Conservation (phyloP, 2,888 invertebrate species). For the Brachyopa scutellaris region DNA sequence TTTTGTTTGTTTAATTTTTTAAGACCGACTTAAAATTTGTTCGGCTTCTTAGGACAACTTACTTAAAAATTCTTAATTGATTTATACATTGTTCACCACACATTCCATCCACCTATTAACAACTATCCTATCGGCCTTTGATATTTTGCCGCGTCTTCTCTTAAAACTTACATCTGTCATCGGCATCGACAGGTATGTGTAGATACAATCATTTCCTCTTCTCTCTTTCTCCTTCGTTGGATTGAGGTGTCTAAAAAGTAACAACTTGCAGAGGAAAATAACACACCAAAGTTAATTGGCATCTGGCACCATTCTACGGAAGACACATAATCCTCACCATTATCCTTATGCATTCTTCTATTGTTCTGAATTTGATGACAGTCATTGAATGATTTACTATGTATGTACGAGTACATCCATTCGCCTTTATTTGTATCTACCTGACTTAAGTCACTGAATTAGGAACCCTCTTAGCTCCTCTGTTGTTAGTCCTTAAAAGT, state of each 20-base stretch:
- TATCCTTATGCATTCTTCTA: slow-evolving; percentile 6
- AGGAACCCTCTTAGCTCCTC: neutral
- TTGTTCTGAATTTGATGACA: slow-evolving; percentile 40
- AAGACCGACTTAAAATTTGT: neutral
- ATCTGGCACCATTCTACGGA: slow-evolving; percentile 42
- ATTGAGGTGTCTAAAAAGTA: neutral
- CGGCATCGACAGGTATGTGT: slow-evolving; percentile 17
- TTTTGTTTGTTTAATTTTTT: neutral
- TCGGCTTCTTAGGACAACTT: neutral
- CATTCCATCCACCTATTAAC: slow-evolving; percentile 13
- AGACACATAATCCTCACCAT: slow-evolving; percentile 5
- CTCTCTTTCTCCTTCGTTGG: neutral
- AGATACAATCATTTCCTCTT: neutral
- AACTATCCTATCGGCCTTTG: slow-evolving; percentile 13
- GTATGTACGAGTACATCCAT: neutral
- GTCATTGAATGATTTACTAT: slow-evolving; percentile 21
- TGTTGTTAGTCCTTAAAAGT: slow-evolving; percentile 8
- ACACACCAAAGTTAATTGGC: slow-evolving; percentile 31
- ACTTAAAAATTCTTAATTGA: neutral
- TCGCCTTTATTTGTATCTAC: slow-evolving; percentile 13
- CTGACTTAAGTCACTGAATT: slow-evolving; percentile 31
- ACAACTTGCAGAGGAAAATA: slow-evolving; percentile 34
- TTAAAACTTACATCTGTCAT: neutral
- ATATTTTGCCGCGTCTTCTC: neutral
- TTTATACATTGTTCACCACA: neutral